Conservation (phyloP, 2,113 vertebrate genomes). For the Nicator chloris region DNA sequence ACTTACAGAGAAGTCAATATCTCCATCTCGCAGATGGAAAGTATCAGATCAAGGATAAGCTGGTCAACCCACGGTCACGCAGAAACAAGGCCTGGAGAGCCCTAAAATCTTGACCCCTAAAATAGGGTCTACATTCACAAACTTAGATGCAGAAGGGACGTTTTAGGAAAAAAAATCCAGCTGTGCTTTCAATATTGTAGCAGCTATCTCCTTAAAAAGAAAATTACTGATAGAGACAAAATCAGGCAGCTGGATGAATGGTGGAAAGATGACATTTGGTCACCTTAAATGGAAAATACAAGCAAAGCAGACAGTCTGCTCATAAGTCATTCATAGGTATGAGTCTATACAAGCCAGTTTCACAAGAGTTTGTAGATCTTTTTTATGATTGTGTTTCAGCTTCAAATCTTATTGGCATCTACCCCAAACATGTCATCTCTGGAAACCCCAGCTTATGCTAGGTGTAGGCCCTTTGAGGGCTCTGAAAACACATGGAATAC, state of each 20-base stretch:
- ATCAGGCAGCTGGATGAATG: background rate
- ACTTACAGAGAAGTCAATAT: background rate
- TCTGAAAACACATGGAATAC: background rate
- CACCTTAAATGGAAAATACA: slow-evolving; percentile 47
- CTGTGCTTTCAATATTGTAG: background rate
- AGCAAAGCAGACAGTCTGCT: background rate
- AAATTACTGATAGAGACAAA: background rate
- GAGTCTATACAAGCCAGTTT: slow-evolving; percentile 44
- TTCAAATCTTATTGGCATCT: slow-evolving; percentile 14
- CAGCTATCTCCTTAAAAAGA: background rate
- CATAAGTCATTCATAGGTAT: slow-evolving; percentile 4
- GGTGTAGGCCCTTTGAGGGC: background rate
- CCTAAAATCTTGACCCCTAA: background rate
- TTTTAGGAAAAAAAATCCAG: background rate
- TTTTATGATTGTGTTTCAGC: background rate
- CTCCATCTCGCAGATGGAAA: background rate
- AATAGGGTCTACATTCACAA: background rate
- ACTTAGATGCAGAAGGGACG: background rate
- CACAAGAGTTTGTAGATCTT: slow-evolving; percentile 35
- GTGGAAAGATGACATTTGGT: background rate
- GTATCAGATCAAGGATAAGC: background rate
- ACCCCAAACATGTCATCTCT: slow-evolving; percentile 31
- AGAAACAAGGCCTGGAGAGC: background rate
- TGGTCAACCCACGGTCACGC: background rate
- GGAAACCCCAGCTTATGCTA: background rate